Conservation (phyloP, 2,113 vertebrate species). For the Zapus hudsonius region DNA sequence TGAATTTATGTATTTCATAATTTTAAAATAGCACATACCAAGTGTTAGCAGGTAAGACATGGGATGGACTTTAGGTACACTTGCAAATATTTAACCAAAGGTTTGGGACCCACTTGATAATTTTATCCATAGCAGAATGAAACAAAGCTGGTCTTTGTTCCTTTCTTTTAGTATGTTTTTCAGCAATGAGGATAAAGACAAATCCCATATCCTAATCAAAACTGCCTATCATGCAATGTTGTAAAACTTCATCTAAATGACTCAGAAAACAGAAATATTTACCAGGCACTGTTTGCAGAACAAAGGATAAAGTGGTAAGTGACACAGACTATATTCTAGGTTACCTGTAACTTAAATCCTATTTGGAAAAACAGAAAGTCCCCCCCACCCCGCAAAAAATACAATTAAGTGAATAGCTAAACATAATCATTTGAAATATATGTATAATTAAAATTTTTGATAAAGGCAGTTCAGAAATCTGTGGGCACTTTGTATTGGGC, state of each 20-base stretch:
- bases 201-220: neutral
- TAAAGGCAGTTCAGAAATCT: neutral
- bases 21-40: neutral
- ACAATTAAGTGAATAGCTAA: neutral
- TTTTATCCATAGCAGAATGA: neutral
- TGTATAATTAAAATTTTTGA: slow-evolving; percentile 8
- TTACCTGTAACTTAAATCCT: neutral
- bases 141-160: neutral
- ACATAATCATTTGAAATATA: neutral
- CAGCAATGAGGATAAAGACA: neutral
- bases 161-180: slow-evolving; percentile 14
- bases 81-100: neutral
- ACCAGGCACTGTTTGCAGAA: neutral
- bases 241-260: slow-evolving; percentile 31
- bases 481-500: neutral
- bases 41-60: neutral
- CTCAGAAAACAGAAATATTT: slow-evolving; percentile 35
- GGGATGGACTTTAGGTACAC: neutral
- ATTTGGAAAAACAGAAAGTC: neutral
- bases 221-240: neutral
- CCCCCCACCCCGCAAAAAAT: too few species aligned
- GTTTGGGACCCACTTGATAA: neutral
- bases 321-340: neutral
- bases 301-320: slow-evolving; percentile 39
- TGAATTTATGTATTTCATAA: neutral